These are phyloP conservation scores for Orbicella faveolata DNA, from an alignment of 64 coral and sea anemone genomes.

Conservation along the genomic window DNA sequence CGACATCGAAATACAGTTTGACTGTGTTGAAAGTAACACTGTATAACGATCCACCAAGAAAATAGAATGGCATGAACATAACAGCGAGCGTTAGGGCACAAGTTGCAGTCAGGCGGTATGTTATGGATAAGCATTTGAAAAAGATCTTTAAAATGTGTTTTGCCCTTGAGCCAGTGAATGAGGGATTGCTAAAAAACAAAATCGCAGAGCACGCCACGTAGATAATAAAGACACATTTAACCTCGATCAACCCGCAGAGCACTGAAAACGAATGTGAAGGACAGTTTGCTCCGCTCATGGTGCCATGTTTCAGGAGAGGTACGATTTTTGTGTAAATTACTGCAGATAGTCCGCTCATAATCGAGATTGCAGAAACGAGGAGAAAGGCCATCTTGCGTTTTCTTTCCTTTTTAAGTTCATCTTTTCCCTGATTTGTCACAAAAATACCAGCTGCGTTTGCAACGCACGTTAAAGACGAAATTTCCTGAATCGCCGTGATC, in stretches of 20 bases:
- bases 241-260: not conserved
- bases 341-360: not conserved
- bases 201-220: not conserved
- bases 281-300: slow-evolving; percentile 1
- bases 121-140: not conserved
- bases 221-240: not conserved
- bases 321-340: not conserved
- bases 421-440: slow-evolving; percentile 7
- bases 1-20: slow-evolving; percentile 29
- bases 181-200: not conserved
- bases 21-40: slow-evolving; percentile 2
- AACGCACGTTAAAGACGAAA: not conserved
- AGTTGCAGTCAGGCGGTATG: not conserved
- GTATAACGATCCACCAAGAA: not conserved
- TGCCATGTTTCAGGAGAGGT: not conserved
- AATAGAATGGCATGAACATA: not conserved
- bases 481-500: not conserved
- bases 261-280: slow-evolving; percentile 8
- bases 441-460: slow-evolving; percentile 26
- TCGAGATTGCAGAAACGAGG: not conserved
- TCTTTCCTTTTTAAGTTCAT: slow-evolving; percentile 17
- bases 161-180: not conserved
- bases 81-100: not conserved
- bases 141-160: not conserved
- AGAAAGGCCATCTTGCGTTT: not conserved